Evolutionary conservation across 1,140 invertebrate species (phyloP), one percentile per base, ranked within the genome.

Genomic region (Papilio polyxenes): DNA sequence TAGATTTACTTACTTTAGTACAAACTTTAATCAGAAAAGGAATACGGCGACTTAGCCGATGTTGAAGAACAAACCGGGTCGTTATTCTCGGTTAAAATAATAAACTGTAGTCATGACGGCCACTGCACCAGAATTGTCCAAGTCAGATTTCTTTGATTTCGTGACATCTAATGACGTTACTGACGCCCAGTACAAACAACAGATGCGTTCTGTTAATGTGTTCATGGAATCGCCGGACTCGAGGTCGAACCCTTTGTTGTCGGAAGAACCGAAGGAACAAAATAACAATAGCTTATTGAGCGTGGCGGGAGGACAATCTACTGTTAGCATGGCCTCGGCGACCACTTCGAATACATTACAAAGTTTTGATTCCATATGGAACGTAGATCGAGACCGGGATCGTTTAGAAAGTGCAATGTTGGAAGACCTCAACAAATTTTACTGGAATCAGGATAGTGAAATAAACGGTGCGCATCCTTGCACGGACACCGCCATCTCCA

Each of bases 71-170:
- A 62, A 86, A 85, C 88, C 88, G 90, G 89, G 87, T 86, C 80
- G 83, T 85, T 83, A 85, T 85, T 85, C 88, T 92, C 91, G 87
- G 88, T 90, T 84, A 80, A 85, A 87, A 81, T 82, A 90, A 86
- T 85, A 92, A 94, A 89, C 90, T 90, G 97, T 97, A 97, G 97
- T 97, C 95, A 96, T 98, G 91, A 97, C 96, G 90, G 97, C 97
- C 95, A 96, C 97, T 92, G 97, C 97, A 94, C 96, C 96, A 88
- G 95, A 95, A 91, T 96, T 97, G 92, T 93, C 94, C 87, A 97
- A 97, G 92, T 97, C 97, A 75, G 97, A 98, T 92, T 98, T 97
- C 95, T 98, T 98, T 94, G 97, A 98, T 90, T 97, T 98, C 92
- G 97, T 98, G 62, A 97, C 97, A n/a, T 96, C 97, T 7, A 96